These are phyloP conservation scores for Coranthus polyacanthus DNA, from an alignment of 2,797 vertebrate genomes.

Conservation along the genomic window DNA sequence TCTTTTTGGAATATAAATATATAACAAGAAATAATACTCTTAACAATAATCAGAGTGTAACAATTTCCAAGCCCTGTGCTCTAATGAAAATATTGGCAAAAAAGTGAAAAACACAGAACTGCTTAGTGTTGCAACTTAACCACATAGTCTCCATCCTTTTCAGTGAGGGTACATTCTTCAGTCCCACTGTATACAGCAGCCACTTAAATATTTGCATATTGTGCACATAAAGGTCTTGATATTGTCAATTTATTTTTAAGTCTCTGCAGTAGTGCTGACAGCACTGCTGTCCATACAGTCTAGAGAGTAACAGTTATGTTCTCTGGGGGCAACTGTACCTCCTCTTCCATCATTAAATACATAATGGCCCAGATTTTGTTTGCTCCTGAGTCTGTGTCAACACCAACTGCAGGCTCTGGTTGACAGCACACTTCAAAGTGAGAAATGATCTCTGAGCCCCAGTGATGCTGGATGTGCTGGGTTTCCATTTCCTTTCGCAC, in stretches of 20 bases:
- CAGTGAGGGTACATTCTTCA: conserved; percentile 13
- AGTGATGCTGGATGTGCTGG: conserved; percentile 46
- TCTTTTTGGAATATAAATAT: conserved; percentile 4
- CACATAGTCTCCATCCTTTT: neutral
- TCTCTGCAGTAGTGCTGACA: conserved; percentile 37
- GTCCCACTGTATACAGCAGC: neutral
- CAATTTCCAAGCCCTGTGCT: neutral
- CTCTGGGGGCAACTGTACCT: conserved; percentile 31
- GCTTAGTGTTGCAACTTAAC: neutral
- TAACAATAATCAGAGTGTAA: neutral
- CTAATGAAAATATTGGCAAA: neutral
- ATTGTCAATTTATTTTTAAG: conserved; percentile 35
- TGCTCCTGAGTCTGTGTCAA: conserved; percentile 68
- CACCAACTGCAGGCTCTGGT: conserved; percentile 63
- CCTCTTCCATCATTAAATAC: conserved; percentile 70
- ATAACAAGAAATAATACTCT: conserved; percentile 2
- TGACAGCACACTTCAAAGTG: conserved; percentile 69
- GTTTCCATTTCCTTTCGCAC: conserved; percentile 47
- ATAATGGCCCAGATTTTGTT: conserved; percentile 75
- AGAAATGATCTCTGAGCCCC: conserved; percentile 68
- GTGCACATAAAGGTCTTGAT: conserved; percentile 14
- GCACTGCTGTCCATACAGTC: conserved; percentile 36
- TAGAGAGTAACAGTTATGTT: conserved; percentile 37
- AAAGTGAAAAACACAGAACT: conserved; percentile 1
- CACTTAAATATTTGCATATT: conserved; percentile 31